These are phyloP conservation scores for Palythoa heliodiscus DNA, from an alignment of 92 coral and sea anemone genomes.

Conservation along the genomic window DNA sequence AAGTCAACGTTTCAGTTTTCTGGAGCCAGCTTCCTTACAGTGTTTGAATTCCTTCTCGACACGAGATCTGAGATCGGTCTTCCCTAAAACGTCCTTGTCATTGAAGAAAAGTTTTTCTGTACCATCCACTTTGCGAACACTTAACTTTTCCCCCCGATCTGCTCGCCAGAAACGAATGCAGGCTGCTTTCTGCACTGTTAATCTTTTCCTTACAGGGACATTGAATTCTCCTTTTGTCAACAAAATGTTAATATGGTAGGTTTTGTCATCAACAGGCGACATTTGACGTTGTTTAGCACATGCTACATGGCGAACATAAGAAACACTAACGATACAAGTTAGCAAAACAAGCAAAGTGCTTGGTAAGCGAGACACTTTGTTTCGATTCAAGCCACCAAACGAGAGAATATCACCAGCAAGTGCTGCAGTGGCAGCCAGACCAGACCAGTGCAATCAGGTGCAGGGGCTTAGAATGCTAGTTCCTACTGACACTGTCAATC, in stretches of 20 bases:
- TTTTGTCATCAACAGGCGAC: conserved; percentile 24
- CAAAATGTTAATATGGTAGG: background rate
- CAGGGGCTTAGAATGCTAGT: background rate
- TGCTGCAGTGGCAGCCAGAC: background rate
- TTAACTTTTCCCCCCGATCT: too few relatives aligned
- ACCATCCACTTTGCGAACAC: too few relatives aligned
- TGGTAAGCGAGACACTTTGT: background rate
- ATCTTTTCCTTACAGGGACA: conserved; percentile 39
- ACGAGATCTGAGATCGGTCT: conserved; percentile 1
- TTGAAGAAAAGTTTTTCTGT: background rate
- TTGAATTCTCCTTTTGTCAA: conserved; percentile 33
- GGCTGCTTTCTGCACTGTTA: conserved; percentile 36
- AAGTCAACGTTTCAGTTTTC: conserved; percentile 21
- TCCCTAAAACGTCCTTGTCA: conserved; percentile 9
- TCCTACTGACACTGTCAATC: background rate
- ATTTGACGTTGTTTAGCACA: conserved; percentile 40
- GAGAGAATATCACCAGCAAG: background rate
- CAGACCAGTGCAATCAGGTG: background rate
- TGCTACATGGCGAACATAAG: conserved; percentile 22
- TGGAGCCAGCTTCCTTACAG: conserved; percentile 38
- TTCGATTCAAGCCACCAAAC: background rate
- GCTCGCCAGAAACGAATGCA: conserved; percentile 45
- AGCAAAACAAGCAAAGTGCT: background rate
- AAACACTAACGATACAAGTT: conserved; percentile 26
- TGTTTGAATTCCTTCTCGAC: conserved; percentile 32